Percentiles rank a stretch among this genome's conserved stretches.
Evolutionary conservation across 2,797 vertebrate genomes (phyloP).

Genomic region (Aphelocoma californica): DNA sequence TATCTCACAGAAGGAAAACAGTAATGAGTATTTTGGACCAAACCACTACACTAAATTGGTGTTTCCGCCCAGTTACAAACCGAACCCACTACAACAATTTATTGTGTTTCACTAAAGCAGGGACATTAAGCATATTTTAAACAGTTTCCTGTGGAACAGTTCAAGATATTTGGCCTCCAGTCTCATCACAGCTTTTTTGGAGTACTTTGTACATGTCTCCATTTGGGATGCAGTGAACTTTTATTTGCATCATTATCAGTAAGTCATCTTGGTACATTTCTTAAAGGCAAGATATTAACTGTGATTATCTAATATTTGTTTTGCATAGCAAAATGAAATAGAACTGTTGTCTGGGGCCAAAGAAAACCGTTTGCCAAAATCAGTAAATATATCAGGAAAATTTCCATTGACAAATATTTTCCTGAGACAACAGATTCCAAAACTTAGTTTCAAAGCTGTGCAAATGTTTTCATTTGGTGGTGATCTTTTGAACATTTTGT

Average conservation of each 20-base stretch:
- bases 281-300: neutral
- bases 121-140: neutral
- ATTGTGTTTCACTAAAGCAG: neutral
- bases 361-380: neutral
- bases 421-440: neutral
- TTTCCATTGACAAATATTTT: neutral
- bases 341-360: neutral
- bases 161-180: neutral
- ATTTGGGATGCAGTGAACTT: neutral
- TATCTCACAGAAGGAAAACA: too few species aligned
- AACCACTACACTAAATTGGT: too few species aligned
- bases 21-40: too few species aligned
- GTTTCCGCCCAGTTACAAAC: too few species aligned
- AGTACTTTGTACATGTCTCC: neutral
- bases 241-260: neutral
- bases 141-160: neutral
- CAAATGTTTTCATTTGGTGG: neutral
- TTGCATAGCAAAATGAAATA: neutral
- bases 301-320: neutral
- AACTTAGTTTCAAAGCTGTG: neutral
- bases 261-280: neutral
- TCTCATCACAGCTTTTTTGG: neutral
- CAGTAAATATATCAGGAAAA: neutral
- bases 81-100: too few species aligned
- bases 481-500: neutral